Base-by-base conservation (phyloP, 2,797 vertebrate genomes). In the Sebastes vulpes region DNA sequence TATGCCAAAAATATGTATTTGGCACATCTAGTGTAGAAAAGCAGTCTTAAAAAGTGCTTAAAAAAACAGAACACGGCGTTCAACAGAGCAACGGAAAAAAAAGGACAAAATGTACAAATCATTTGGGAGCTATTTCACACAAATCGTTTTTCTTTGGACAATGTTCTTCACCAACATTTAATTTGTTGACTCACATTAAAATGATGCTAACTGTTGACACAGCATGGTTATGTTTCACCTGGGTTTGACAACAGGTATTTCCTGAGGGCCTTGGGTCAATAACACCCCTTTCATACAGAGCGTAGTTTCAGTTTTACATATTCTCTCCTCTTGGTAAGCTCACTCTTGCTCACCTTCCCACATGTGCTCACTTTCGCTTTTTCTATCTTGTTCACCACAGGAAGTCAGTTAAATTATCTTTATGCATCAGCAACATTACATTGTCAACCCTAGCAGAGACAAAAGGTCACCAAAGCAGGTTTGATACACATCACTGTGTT, bases 1-100 rank as follows among this genome's bases (percentile, higher is more conserved):
- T 53, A n/a, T 75, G 74, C 72, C 20, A 81, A 86, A 92, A 89
- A 87, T 83, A 89, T 12, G 11, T 9, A 56, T 56, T n/a, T 6
- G 18, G 60, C 68, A 11, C 67, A 80, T 84, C 21, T 53, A 28
- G 59, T 68, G 26, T 29, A 73, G n/a, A 69, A 42, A 59, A 66
- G 5, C 10, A 0, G 7, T 56, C 63, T 57, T 29, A 31, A 28
- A 75, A 53, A 31, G 21, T 9, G 56, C 32, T 35, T 23, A n/a
- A 70, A 52, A 52, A n/a, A 65, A 23, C 71, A 61, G 69, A 53
- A 67, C 9, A 70, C 42, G 42, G 4, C 5, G 1, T 21, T 59
- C 12, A 68, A 63, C 8, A 31, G 35, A 77, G 21, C 18, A 32
- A 54, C 25, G 11, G 38, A 1, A 66, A 25, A 29, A 60, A 8